Conservation (phyloP, 92 coral and sea anemone species). For the Porites divaricata region DNA sequence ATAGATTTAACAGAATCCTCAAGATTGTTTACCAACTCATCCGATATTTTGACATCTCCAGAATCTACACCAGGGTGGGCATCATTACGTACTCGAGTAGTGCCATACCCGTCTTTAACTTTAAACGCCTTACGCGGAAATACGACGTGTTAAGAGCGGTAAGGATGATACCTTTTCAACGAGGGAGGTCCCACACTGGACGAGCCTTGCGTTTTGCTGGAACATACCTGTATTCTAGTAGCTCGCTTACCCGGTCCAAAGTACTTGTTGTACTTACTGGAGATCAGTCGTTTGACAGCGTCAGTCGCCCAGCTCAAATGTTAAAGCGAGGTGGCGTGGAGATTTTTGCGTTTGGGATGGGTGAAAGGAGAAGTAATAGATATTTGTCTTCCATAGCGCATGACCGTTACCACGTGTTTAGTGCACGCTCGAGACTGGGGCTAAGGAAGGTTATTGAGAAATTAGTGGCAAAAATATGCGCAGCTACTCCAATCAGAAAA, state of each 20-base stretch:
- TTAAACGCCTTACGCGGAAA: constrained; percentile 47
- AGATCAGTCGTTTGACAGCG: constrained; percentile 69
- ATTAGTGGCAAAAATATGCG: constrained; percentile 44
- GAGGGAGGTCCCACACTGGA: constrained; percentile 65
- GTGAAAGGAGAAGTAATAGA: constrained; percentile 31
- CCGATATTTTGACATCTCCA: constrained; percentile 58
- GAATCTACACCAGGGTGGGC: constrained; percentile 64
- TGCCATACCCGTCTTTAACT: constrained; percentile 41
- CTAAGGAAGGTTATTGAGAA: constrained; percentile 29
- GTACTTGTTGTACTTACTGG: constrained; percentile 74
- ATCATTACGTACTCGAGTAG: constrained; percentile 58
- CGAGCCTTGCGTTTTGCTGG: constrained; percentile 52
- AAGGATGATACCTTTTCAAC: constrained; percentile 46
- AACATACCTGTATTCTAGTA: constrained; percentile 54
- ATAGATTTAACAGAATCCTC: constrained; percentile 39
- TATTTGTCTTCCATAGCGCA: constrained; percentile 64
- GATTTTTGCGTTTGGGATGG: constrained; percentile 69
- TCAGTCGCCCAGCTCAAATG: constrained; percentile 67
- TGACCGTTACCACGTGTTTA: constrained; percentile 69
- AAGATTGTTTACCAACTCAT: constrained; percentile 58
- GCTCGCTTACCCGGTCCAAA: constrained; percentile 49
- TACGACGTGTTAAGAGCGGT: constrained; percentile 37
- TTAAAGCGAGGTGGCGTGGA: constrained; percentile 74
- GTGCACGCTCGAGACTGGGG: constrained; percentile 12
- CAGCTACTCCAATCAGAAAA: constrained; percentile 49